phyloP scores from a whole-genome alignment of 2,888 invertebrate species.

The Phlogophora meticulosa region DNA sequence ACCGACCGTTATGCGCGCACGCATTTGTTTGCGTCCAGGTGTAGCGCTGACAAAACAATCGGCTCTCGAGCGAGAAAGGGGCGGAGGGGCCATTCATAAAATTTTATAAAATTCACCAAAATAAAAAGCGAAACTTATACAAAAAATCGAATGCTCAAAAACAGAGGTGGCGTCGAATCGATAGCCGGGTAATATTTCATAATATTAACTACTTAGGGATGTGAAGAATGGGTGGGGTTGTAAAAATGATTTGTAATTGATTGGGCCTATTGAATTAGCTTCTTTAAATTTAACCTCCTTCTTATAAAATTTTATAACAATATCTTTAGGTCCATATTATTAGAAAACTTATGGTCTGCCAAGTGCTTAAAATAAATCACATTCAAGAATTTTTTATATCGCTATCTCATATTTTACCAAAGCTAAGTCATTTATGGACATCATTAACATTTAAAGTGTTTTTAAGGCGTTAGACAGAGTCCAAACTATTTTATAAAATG shows the following conservation, averaged over 20 bases:
- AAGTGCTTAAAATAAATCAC: conserved; percentile 45
- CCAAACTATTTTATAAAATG: conserved; percentile 13
- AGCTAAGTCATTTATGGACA: conserved; percentile 27
- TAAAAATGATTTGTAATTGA: conserved; percentile 80
- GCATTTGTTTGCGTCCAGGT: conserved; percentile 89
- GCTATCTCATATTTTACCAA: conserved; percentile 29
- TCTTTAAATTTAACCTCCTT: conserved; percentile 70
- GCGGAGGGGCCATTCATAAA: conserved; percentile 87
- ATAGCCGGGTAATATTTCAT: conserved; percentile 87
- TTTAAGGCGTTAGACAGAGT: conserved; percentile 22
- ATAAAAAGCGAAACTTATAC: conserved; percentile 81
- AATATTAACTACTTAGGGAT: conserved; percentile 87
- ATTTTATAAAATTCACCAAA: conserved; percentile 85
- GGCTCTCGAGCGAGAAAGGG: conserved; percentile 85
- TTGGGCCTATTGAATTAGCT: conserved; percentile 76
- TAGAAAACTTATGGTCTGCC: conserved; percentile 6
- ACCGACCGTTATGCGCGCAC: conserved; percentile 81
- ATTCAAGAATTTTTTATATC: conserved; percentile 9
- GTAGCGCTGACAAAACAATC: conserved; percentile 90
- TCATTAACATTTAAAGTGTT: conserved; percentile 54
- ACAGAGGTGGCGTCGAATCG: conserved; percentile 75
- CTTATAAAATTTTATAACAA: conserved; percentile 58
- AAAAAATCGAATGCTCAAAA: conserved; percentile 69
- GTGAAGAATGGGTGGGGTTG: conserved; percentile 86
- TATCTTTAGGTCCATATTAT: conserved; percentile 37